Base-by-base conservation (phyloP, 1,140 invertebrate genomes). In the Hylaeus anthracinus region DNA sequence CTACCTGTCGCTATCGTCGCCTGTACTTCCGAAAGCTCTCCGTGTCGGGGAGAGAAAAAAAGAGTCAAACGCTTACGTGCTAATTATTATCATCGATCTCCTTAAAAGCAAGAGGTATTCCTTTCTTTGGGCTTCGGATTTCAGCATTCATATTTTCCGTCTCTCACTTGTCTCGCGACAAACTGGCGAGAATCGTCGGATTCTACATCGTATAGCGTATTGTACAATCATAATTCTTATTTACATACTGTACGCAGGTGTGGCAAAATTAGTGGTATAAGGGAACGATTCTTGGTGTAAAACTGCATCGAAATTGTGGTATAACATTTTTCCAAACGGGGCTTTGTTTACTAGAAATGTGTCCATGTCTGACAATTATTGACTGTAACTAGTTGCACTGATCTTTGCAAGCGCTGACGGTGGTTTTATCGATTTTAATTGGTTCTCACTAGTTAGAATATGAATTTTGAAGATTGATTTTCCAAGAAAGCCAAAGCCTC, bases 31-130 rank as follows among this genome's bases (percentile, higher is more conserved):
- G n/a, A 15, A 43, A 43, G 1, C 43, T 45, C 64, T 45, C 26
- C 37, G 3, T 1, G 1, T 5, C n/a, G 43, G 37, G n/a, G 39
- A 41, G 10, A 53, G 67, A 55, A 76, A 45, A 26, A 48, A 60
- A 67, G 53, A 37, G n/a, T 43, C 58, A 43, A 89, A 91, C 81
- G 83, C 92, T 93, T 93, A 93, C 81, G 39, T 86, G 64, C 92
- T 93, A 93, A 93, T 93, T 93, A 93, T 93, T 93, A 93, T 93
- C 92, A 80, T 91, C 82, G 74, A 92, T 92, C 89, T 88, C 86
- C 88, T 91, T 90, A 92, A 71, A 74, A 69, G 58, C 90, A 91
- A 91, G 86, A 85, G 77, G 83, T 88, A 85, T 87, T 77, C 41
- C 56, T 66, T 82, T 58, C 58, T 79, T 84, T 77, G 75, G 67